These are phyloP conservation scores for Scaptomyza reducta DNA, from an alignment of 2,888 invertebrate species.

Conservation along the genomic window DNA sequence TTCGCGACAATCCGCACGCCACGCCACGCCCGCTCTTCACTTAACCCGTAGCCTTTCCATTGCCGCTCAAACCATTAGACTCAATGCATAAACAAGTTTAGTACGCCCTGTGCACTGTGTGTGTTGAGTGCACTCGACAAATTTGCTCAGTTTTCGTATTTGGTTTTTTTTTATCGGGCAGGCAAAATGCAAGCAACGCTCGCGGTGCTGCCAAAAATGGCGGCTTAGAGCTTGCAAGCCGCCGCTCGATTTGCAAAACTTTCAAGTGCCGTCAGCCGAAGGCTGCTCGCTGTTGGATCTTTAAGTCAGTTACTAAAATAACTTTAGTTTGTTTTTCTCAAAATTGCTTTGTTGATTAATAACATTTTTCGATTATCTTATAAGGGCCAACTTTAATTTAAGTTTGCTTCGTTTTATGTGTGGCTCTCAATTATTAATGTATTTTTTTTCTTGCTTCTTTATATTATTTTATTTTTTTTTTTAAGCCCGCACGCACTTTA, in stretches of 20 bases:
- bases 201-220: slow-evolving; percentile 20
- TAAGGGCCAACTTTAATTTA: slow-evolving; percentile 65
- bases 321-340: slow-evolving; percentile 28
- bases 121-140: slow-evolving; percentile 67
- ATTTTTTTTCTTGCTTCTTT: slow-evolving; percentile 43
- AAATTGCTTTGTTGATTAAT: slow-evolving; percentile 47
- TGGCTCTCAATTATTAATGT: slow-evolving; percentile 66
- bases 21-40: neutral
- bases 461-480: slow-evolving; percentile 18
- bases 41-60: neutral
- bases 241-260: slow-evolving; percentile 58
- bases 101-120: slow-evolving; percentile 43
- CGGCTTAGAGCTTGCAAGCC: slow-evolving; percentile 25
- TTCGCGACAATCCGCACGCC: slow-evolving; percentile 13
- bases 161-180: slow-evolving; percentile 6
- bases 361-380: slow-evolving; percentile 68
- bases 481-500: slow-evolving; percentile 62
- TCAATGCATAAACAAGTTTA: slow-evolving; percentile 65
- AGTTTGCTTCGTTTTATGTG: slow-evolving; percentile 33
- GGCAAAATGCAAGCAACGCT: slow-evolving; percentile 26
- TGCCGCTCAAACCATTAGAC: neutral
- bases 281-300: slow-evolving; percentile 5
- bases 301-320: slow-evolving; percentile 10
- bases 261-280: slow-evolving; percentile 35
- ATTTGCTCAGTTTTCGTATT: slow-evolving; percentile 64